phyloP scores from a whole-genome alignment of 2,888 invertebrate genomes.

The Stegophylla sp. region DNA sequence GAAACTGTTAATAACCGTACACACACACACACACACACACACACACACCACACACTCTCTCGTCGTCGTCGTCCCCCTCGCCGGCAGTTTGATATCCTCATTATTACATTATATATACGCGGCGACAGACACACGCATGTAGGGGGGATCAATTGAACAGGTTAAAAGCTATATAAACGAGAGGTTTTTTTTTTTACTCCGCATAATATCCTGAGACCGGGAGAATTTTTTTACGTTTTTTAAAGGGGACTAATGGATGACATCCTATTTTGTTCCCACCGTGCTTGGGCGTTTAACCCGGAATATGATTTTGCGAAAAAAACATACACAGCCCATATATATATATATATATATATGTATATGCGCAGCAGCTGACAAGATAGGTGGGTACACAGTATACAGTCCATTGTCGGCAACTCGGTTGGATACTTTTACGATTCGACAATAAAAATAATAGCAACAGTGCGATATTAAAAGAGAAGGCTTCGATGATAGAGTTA shows the following conservation, averaged over 20 bases:
- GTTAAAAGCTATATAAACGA: conserved; percentile 62
- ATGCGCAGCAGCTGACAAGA: conserved; percentile 59
- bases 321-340: neutral
- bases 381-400: neutral
- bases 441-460: conserved; percentile 46
- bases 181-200: conserved; percentile 35
- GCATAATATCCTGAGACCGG: conserved; percentile 56
- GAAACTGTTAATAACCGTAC: conserved; percentile 59
- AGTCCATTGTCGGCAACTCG: conserved; percentile 49
- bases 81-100: conserved; percentile 58
- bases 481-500: conserved; percentile 57
- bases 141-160: conserved; percentile 60
- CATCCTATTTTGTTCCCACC: conserved; percentile 59
- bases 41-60: neutral
- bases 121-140: neutral
- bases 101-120: conserved; percentile 49
- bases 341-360: too few species aligned
- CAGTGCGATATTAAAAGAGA: conserved; percentile 22
- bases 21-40: conserved; percentile 9
- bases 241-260: conserved; percentile 59
- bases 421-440: conserved; percentile 54
- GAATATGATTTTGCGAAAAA: conserved; percentile 56
- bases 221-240: conserved; percentile 57
- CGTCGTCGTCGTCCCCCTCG: neutral
- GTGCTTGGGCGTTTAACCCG: conserved; percentile 54